phyloP scores from a whole-genome alignment of 2,797 vertebrate species.

The Muscicapa striata region DNA sequence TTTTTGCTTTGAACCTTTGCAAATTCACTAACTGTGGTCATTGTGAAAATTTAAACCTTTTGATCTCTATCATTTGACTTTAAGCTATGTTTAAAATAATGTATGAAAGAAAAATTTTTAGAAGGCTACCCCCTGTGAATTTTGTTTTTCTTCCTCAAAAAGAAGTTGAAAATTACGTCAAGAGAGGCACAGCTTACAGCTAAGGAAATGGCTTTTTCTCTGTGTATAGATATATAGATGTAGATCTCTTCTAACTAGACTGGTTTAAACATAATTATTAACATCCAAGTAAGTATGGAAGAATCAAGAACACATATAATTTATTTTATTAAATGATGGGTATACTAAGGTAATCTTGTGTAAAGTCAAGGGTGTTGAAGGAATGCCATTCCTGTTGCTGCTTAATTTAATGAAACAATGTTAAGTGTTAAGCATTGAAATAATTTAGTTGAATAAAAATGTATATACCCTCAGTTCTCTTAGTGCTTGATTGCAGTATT shows the following conservation, averaged over 20 bases:
- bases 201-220: not conserved
- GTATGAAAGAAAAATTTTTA: slow-evolving; percentile 2
- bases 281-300: not conserved
- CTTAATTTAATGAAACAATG: not conserved
- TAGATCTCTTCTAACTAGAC: not conserved
- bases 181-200: not conserved
- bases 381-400: not conserved
- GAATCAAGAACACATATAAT: not conserved
- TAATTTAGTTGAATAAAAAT: not conserved
- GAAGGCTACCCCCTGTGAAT: not conserved
- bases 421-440: not conserved
- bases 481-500: not conserved
- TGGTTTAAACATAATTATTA: not conserved
- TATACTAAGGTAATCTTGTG: not conserved
- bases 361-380: not conserved
- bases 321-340: not conserved
- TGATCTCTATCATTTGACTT: slow-evolving; percentile 22
- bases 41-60: not conserved
- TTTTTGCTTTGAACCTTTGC: not conserved
- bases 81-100: slow-evolving; percentile 49
- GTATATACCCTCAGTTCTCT: not conserved
- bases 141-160: not conserved
- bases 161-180: not conserved
- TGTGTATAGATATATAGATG: not conserved
- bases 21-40: not conserved